Conservation (phyloP, 2,113 vertebrate species). For the Rhinolophus ferrumequinum region DNA sequence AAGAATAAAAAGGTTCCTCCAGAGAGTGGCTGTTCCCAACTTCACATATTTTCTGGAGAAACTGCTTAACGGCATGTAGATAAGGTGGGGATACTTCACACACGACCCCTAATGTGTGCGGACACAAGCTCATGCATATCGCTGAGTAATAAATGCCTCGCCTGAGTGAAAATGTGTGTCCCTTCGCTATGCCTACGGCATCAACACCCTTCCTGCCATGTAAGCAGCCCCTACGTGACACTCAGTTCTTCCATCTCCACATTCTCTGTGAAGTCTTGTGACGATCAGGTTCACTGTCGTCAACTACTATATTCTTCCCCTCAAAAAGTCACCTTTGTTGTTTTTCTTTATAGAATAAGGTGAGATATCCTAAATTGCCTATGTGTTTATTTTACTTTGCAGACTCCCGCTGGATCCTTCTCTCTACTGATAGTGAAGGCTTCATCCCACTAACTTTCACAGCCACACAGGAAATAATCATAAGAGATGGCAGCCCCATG, state of each 20-base stretch:
- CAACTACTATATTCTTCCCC: background rate
- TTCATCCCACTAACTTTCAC: slow-evolving; percentile 93
- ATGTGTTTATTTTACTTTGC: slow-evolving; percentile 39
- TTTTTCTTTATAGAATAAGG: background rate
- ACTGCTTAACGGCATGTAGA: background rate
- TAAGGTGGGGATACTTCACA: background rate
- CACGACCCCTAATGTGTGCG: background rate
- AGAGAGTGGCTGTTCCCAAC: background rate
- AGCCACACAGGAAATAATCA: slow-evolving; percentile 88
- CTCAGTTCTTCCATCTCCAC: background rate
- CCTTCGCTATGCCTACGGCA: background rate
- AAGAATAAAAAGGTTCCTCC: background rate
- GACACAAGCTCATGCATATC: background rate
- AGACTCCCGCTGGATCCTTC: slow-evolving; percentile 94
- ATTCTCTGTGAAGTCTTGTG: background rate
- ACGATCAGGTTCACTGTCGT: background rate
- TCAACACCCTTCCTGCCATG: background rate
- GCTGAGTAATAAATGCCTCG: background rate
- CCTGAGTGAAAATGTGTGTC: background rate
- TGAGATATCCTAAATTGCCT: background rate
- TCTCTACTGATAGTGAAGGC: slow-evolving; percentile 92
- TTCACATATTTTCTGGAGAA: background rate
- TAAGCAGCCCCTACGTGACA: background rate
- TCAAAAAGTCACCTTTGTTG: background rate
- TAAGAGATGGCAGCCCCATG: slow-evolving; percentile 87